Conservation (phyloP, 2,113 vertebrate species). For the Lichenostomus cassidix region DNA sequence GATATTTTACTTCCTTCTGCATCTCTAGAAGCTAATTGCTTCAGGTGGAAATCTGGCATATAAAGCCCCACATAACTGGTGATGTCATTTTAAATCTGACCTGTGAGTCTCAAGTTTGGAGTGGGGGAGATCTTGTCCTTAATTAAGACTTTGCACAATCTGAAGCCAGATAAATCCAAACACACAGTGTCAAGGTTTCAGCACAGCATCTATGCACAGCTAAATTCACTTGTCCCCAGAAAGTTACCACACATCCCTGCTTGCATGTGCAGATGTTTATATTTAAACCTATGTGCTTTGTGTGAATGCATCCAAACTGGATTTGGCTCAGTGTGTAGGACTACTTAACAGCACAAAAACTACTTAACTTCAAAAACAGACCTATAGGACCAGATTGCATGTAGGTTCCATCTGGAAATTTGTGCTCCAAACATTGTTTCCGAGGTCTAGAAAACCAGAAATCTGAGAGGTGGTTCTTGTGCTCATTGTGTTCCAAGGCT, state of each 20-base stretch:
- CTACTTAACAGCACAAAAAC: neutral
- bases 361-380: neutral
- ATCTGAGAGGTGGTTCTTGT: neutral
- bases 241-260: neutral
- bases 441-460: neutral
- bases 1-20: neutral
- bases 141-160: neutral
- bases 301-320: neutral
- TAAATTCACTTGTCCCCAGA: neutral
- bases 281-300: neutral
- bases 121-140: neutral
- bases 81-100: neutral
- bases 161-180: neutral
- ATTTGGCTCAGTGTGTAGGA: neutral
- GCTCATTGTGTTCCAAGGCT: neutral
- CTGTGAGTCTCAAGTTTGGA: neutral
- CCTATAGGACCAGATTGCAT: neutral
- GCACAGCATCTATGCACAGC: neutral
- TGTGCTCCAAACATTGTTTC: neutral
- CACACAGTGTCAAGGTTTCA: neutral
- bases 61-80: neutral
- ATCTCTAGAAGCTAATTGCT: neutral
- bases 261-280: neutral
- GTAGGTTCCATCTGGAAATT: neutral
- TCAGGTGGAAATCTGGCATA: neutral